These are phyloP conservation scores for Pasiphila rectangulata DNA, from an alignment of 2,888 invertebrate genomes.

Conservation along the genomic window DNA sequence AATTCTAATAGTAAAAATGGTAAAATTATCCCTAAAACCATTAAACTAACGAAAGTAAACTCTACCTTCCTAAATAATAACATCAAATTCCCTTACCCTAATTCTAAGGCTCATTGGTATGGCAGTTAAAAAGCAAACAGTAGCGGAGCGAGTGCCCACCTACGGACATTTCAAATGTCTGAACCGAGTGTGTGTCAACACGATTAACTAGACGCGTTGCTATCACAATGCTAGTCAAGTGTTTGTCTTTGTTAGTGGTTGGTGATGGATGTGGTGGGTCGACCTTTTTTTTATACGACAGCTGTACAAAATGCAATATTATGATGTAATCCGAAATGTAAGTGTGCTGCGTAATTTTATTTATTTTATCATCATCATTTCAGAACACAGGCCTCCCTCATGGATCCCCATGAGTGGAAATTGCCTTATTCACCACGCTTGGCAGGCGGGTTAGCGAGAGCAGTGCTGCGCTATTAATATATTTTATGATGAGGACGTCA, in stretches of 20 bases:
- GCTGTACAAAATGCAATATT: slow-evolving; percentile 1
- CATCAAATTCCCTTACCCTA: slow-evolving; percentile 18
- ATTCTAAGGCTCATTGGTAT: slow-evolving; percentile 52
- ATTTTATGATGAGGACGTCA: too few relatives aligned
- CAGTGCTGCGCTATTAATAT: too few relatives aligned
- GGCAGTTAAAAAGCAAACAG: slow-evolving; percentile 69
- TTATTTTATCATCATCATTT: too few relatives aligned
- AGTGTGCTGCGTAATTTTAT: too few relatives aligned
- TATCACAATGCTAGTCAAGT: slow-evolving; percentile 58
- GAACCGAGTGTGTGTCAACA: slow-evolving; percentile 67
- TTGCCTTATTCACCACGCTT: too few relatives aligned
- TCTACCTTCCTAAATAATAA: background rate
- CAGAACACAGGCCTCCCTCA: too few relatives aligned
- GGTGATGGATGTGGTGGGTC: slow-evolving; percentile 38
- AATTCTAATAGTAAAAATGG: too few relatives aligned
- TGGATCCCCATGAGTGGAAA: too few relatives aligned
- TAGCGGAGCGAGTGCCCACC: slow-evolving; percentile 74
- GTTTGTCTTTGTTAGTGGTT: slow-evolving; percentile 45
- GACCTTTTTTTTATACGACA: slow-evolving; percentile 11
- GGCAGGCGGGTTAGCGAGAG: too few relatives aligned
- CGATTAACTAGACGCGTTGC: slow-evolving; percentile 63
- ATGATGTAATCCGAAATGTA: background rate
- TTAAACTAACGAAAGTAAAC: slow-evolving; percentile 4
- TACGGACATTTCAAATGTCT: slow-evolving; percentile 60
- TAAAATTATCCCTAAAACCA: slow-evolving; percentile 1